These are phyloP conservation scores for Pachypanchax playfairii DNA, from an alignment of 2,113 vertebrate genomes.

Conservation along the genomic window DNA sequence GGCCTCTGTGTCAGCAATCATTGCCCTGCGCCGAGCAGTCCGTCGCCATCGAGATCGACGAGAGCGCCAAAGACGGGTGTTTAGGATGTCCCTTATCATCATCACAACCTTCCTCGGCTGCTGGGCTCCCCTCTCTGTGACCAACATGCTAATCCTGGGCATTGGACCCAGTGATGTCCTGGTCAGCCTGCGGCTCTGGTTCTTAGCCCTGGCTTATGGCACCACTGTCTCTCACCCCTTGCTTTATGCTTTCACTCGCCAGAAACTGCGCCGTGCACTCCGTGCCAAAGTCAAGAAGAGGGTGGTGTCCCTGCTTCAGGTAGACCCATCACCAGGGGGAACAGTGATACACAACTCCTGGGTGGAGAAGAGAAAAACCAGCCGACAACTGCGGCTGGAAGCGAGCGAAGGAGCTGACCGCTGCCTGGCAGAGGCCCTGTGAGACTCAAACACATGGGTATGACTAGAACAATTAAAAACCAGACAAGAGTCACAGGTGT, in stretches of 20 bases:
- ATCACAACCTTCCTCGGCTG: slow-evolving; percentile 81
- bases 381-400: slow-evolving; percentile 70
- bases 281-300: slow-evolving; percentile 80
- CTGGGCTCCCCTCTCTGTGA: slow-evolving; percentile 80
- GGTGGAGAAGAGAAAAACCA: slow-evolving; percentile 75
- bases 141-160: slow-evolving; percentile 82
- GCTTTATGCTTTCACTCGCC: slow-evolving; percentile 82
- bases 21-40: slow-evolving; percentile 81
- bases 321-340: slow-evolving; percentile 76
- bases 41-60: slow-evolving; percentile 78
- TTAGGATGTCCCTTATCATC: slow-evolving; percentile 83
- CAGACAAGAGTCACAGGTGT: slow-evolving; percentile 38
- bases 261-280: slow-evolving; percentile 80
- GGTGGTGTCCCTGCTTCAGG: slow-evolving; percentile 81
- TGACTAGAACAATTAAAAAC: slow-evolving; percentile 26
- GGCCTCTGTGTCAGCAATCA: slow-evolving; percentile 82
- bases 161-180: slow-evolving; percentile 78
- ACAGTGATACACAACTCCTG: slow-evolving; percentile 80
- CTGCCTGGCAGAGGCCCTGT: slow-evolving; percentile 80
- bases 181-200: slow-evolving; percentile 81
- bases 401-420: slow-evolving; percentile 79
- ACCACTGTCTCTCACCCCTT: slow-evolving; percentile 81
- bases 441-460: slow-evolving; percentile 52
- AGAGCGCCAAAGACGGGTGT: slow-evolving; percentile 79
- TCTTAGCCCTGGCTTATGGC: slow-evolving; percentile 80